These are phyloP conservation scores for Hypena proboscidalis DNA, from an alignment of 2,888 invertebrate genomes.

Conservation along the genomic window DNA sequence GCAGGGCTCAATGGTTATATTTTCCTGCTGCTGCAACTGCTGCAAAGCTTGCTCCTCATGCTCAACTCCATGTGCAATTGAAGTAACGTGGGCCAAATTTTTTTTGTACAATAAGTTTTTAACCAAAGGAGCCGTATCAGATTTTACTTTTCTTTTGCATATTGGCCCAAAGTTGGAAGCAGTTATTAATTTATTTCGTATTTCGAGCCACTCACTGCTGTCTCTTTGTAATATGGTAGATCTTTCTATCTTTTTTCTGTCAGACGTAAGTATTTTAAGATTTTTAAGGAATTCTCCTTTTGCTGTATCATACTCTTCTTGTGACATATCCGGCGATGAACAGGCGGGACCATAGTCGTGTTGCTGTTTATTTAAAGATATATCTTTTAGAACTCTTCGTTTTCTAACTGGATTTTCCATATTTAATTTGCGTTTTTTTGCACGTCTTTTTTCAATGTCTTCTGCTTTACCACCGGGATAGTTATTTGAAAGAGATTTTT, in stretches of 20 bases:
- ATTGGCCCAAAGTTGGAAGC: slow-evolving; percentile 9
- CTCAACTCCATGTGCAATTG: slow-evolving; percentile 4
- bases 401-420: background rate
- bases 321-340: background rate
- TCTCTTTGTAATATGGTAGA: slow-evolving; percentile 2
- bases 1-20: background rate
- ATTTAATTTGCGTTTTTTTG: background rate
- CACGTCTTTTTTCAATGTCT: background rate
- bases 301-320: background rate
- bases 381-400: background rate
- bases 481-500: background rate
- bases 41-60: slow-evolving; percentile 1
- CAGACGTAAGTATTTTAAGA: background rate
- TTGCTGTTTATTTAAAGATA: background rate
- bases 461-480: background rate
- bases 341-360: slow-evolving; percentile 3
- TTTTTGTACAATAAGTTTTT: slow-evolving; percentile 2
- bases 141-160: background rate
- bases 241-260: background rate
- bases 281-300: background rate
- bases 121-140: background rate
- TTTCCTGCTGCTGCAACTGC: background rate
- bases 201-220: slow-evolving; percentile 6
- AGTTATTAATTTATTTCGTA: slow-evolving; percentile 2
- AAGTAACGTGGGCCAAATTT: background rate